Conservation (phyloP, 2,888 invertebrate genomes). For the Anticlea derivata region DNA sequence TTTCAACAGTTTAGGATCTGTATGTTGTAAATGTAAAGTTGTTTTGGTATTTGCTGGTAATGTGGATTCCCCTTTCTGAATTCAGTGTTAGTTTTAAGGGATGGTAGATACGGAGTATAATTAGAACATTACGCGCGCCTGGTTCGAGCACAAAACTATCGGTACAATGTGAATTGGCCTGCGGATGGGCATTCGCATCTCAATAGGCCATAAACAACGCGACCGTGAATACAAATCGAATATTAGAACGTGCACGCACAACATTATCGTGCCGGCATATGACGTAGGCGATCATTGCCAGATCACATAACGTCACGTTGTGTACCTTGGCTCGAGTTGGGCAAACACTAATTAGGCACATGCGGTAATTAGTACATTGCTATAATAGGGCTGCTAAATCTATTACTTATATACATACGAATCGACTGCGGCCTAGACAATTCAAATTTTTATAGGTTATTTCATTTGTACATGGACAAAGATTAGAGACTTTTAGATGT, state of each 20-base stretch:
- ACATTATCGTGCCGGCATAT: slow-evolving; percentile 62
- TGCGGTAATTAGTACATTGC: slow-evolving; percentile 20
- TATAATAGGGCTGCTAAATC: not conserved
- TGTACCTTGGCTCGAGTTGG: slow-evolving; percentile 49
- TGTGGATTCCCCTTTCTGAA: slow-evolving; percentile 22
- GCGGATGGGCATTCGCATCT: slow-evolving; percentile 72
- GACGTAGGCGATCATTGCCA: slow-evolving; percentile 56
- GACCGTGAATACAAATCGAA: slow-evolving; percentile 80
- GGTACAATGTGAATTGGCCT: slow-evolving; percentile 70
- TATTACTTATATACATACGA: too few species aligned
- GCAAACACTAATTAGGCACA: slow-evolving; percentile 43
- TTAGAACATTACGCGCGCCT: slow-evolving; percentile 56
- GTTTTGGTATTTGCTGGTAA: slow-evolving; percentile 23
- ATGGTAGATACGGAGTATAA: slow-evolving; percentile 42
- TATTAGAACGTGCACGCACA: slow-evolving; percentile 71
- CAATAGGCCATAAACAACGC: slow-evolving; percentile 79
- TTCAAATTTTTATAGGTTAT: too few species aligned
- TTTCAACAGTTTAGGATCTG: slow-evolving; percentile 22
- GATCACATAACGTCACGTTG: slow-evolving; percentile 45
- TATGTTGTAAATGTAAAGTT: slow-evolving; percentile 19
- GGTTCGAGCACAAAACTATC: slow-evolving; percentile 66
- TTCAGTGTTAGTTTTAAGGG: slow-evolving; percentile 25
- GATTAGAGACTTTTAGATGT: too few species aligned
- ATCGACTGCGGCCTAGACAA: too few species aligned
- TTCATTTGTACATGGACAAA: too few species aligned